phyloP scores from a whole-genome alignment of 2,888 invertebrate species.

The Malthinus seriepunctatus region DNA sequence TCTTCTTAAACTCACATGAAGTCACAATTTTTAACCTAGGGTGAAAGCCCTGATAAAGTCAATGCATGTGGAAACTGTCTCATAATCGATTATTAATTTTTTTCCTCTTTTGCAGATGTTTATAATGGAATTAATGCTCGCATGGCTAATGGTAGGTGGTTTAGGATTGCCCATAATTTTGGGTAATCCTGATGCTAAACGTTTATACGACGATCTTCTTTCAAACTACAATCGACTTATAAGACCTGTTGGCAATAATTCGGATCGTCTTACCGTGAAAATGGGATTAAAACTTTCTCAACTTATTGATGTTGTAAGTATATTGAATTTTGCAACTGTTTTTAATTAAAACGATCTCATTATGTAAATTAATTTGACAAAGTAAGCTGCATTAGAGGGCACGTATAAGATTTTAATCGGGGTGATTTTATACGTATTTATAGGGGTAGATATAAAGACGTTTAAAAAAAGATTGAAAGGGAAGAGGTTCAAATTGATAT shows the following conservation, averaged over 20 bases:
- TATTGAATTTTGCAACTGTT: neutral
- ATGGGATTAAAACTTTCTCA: constrained; percentile 90
- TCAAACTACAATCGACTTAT: constrained; percentile 95
- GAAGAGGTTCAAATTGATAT: too few relatives aligned
- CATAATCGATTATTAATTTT: neutral
- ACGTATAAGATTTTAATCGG: too few relatives aligned
- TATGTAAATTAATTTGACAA: too few relatives aligned
- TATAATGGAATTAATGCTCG: constrained; percentile 32
- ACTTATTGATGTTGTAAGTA: constrained; percentile 90
- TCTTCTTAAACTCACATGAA: too few relatives aligned
- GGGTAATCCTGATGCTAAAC: constrained; percentile 90
- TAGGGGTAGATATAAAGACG: too few relatives aligned
- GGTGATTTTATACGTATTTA: too few relatives aligned
- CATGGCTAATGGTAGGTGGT: constrained; percentile 47
- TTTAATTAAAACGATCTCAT: neutral
- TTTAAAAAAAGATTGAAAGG: too few relatives aligned
- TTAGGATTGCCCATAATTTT: constrained; percentile 41
- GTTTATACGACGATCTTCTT: constrained; percentile 93
- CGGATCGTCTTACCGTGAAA: constrained; percentile 92
- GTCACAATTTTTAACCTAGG: too few relatives aligned
- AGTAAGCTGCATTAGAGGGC: too few relatives aligned
- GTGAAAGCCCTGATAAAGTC: too few relatives aligned
- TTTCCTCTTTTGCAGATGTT: neutral
- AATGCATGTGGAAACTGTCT: too few relatives aligned
- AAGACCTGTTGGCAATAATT: constrained; percentile 92